Evolutionary conservation across 2,113 vertebrate species (phyloP), one percentile per base, ranked within the genome.

Genomic region (Epinephelus moara): DNA sequence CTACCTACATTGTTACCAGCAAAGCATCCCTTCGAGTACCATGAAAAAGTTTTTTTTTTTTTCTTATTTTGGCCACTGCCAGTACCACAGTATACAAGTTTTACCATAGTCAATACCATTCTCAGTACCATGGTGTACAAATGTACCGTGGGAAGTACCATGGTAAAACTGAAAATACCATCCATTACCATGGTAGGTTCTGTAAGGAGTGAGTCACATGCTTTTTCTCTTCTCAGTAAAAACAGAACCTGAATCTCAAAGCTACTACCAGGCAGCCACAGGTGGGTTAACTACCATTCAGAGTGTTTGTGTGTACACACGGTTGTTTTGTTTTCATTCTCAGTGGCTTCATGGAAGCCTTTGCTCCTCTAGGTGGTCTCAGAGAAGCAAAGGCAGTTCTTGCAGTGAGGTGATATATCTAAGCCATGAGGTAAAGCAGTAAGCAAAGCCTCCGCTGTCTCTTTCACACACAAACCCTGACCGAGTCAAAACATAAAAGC

Each of bases 401-500:
- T 40, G 61, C 55, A 47, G 52, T 30, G 62, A 83, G 71, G 67
- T 59, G 67, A 84, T 88, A 62, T 73, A 85, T 88, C 69, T 73
- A 63, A 33, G 52, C 75, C 63, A 45, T 49, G 61, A 82, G 60
- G 69, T 81, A 78, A 83, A 78, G 63, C 59, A 68, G 68, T 42
- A 47, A 74, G 82, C 72, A 75, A 57, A 56, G 80, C 19, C 52
- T 50, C 76, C 9, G 3, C 74, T 76, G 76, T 61, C 72, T 76
- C 68, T 72, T 52, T 80, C 67, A 74, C 47, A 70, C 63, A 37
- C 53, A 60, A 71, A 64, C 45, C 67, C 55, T 56, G 49, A 79
- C 74, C 6, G 15, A 74, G 67, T 77, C 79, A 90, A 85, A 86
- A 86, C 76, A 86, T 88, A 89, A 87, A 91, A 89, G 85, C 84